Base-by-base conservation (phyloP, 2,888 invertebrate species). In the Nomada fucata region DNA sequence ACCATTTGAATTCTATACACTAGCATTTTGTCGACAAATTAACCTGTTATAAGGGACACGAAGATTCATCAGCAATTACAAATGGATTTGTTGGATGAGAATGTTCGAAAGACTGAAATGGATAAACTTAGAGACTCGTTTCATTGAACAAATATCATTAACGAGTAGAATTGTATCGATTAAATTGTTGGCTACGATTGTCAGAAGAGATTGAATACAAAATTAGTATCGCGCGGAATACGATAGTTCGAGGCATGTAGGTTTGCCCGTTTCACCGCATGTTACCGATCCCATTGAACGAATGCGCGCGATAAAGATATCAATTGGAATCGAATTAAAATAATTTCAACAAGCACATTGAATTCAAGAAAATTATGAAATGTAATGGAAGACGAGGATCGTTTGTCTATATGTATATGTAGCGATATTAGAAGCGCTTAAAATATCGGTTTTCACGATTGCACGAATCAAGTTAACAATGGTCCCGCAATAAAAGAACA, bases 401-500 rank as follows among this genome's bases (percentile, higher is more conserved):
- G 36, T 36, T 36, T 36, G 36, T 36, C 36, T 36, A 9, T 36
- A 36, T 36, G 36, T 36, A 36, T 36, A 36, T 36, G 36, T 36
- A 36, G 7, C 7, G 36, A 36, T 36, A 36, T 36, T 36, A 15
- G 10, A 44, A n/a, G 52, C 18, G 13, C 15, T 63, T 63, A 26
- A 55, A 55, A 74, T 74, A 57, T n/a, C 15, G 36, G 36, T 36
- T 7, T n/a, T 60, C 53, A 73, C 15, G 57, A 73, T 65, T 10
- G 20, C 42, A 44, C 26, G 29, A 52, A 44, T 65, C 50, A 23
- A 29, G 23, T 61, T 63, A 64, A 65, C 63, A 69, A 71, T 63
- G 42, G 20, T 36, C 68, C 29, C 36, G 20, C n/a, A 57, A 44
- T 69, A 65, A 81, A 71, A 72, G 57, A 50, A 57, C 47, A 69